Conservation (phyloP, 1,140 invertebrate species). For the Bombus vancouverensis region DNA sequence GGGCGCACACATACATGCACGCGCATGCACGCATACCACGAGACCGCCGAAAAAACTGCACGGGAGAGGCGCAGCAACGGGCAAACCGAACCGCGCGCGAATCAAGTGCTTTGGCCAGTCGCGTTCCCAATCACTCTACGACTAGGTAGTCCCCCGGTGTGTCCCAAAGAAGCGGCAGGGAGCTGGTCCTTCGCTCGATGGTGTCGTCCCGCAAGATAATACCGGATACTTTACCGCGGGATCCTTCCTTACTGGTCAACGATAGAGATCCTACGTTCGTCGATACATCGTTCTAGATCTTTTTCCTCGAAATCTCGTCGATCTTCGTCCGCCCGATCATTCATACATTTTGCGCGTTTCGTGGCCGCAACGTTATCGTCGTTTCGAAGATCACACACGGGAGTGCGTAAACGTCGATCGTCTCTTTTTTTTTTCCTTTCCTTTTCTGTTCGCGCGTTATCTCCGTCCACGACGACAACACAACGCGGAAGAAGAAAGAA, state of each 20-base stretch:
- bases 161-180: constrained; percentile 72
- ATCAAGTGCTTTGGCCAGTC: constrained; percentile 83
- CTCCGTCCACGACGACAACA: not conserved
- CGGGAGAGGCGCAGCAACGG: constrained; percentile 82
- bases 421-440: not conserved
- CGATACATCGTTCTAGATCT: constrained; percentile 30
- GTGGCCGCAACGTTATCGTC: not conserved
- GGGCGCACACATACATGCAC: constrained; percentile 66
- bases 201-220: constrained; percentile 65
- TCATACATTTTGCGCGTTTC: not conserved
- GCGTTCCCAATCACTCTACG: constrained; percentile 83
- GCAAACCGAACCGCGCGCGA: constrained; percentile 81
- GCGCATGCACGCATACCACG: constrained; percentile 69
- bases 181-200: constrained; percentile 70
- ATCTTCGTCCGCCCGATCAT: constrained; percentile 11
- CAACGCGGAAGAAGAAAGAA: constrained; percentile 39
- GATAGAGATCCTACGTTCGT: constrained; percentile 34
- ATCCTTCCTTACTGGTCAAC: constrained; percentile 46
- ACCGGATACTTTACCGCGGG: constrained; percentile 62
- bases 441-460: constrained; percentile 1
- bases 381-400: constrained; percentile 21
- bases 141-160: constrained; percentile 82
- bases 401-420: constrained; percentile 24
- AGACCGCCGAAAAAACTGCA: constrained; percentile 81
- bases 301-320: constrained; percentile 30